Evolutionary conservation across 2,113 vertebrate genomes (phyloP).

Genomic region (Poeciliopsis retropinna): DNA sequence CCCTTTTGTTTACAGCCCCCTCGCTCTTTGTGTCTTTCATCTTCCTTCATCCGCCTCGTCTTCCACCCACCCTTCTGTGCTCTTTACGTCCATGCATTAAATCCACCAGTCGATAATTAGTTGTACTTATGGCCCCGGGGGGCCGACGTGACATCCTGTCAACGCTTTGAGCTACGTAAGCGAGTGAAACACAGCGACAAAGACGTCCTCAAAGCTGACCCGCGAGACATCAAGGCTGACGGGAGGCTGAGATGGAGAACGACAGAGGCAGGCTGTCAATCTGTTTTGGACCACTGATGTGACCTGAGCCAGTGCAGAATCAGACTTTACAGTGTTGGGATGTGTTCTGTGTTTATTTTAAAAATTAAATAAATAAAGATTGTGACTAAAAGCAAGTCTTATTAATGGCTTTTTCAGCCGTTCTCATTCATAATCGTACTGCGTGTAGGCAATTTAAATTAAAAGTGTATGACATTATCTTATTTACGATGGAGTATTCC

Average conservation of each 20-base stretch:
- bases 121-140: slow-evolving; percentile 39
- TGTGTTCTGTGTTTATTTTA: neutral
- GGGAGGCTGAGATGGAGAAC: slow-evolving; percentile 31
- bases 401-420: neutral
- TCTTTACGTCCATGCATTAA: slow-evolving; percentile 1
- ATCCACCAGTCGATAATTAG: slow-evolving; percentile 55
- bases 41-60: slow-evolving; percentile 1
- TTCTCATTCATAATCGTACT: neutral
- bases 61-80: neutral
- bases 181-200: slow-evolving; percentile 35
- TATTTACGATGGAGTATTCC: too few relatives aligned
- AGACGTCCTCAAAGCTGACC: slow-evolving; percentile 39
- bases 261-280: slow-evolving; percentile 20
- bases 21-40: slow-evolving; percentile 23
- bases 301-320: slow-evolving; percentile 1
- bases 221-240: slow-evolving; percentile 21
- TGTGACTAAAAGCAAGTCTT: neutral
- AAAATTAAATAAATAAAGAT: neutral
- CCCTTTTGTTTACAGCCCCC: neutral
- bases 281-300: slow-evolving; percentile 8
- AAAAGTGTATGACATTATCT: too few relatives aligned
- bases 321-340: neutral
- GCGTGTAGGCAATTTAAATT: neutral
- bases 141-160: slow-evolving; percentile 28
- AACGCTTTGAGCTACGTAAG: slow-evolving; percentile 23